phyloP scores from a whole-genome alignment of 2,113 vertebrate species.

The Cairina moschata region DNA sequence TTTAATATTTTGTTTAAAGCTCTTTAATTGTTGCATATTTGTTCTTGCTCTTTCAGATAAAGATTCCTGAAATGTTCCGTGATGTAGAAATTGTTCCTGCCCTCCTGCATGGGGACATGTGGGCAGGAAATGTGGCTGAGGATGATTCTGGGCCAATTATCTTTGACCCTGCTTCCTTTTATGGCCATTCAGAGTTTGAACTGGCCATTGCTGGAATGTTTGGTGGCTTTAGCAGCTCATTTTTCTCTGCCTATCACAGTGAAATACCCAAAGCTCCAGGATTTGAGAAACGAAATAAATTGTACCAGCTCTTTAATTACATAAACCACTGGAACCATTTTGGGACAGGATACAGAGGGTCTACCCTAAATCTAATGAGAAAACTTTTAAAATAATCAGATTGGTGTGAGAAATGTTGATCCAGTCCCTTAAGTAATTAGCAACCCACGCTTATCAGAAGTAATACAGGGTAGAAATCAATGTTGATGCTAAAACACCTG shows the following conservation, averaged over 20 bases:
- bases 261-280: constrained; percentile 89
- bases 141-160: constrained; percentile 83
- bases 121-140: constrained; percentile 87
- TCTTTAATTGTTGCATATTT: not conserved
- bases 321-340: constrained; percentile 99
- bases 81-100: constrained; percentile 81
- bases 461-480: not conserved
- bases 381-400: constrained; percentile 81
- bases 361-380: constrained; percentile 86
- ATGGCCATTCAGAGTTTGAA: constrained; percentile 92
- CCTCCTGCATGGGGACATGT: constrained; percentile 89
- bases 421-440: not conserved
- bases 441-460: not conserved
- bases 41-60: constrained; percentile 74
- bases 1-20: not conserved
- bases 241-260: constrained; percentile 89
- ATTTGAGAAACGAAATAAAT: constrained; percentile 85
- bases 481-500: not conserved
- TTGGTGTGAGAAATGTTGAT: not conserved
- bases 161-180: constrained; percentile 93
- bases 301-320: constrained; percentile 95
- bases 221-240: constrained; percentile 85
- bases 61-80: constrained; percentile 85
- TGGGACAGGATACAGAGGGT: constrained; percentile 85
- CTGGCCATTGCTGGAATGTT: constrained; percentile 91